Evolutionary conservation across 2,888 invertebrate genomes (phyloP).

Genomic region (Pasiphila rectangulata): DNA sequence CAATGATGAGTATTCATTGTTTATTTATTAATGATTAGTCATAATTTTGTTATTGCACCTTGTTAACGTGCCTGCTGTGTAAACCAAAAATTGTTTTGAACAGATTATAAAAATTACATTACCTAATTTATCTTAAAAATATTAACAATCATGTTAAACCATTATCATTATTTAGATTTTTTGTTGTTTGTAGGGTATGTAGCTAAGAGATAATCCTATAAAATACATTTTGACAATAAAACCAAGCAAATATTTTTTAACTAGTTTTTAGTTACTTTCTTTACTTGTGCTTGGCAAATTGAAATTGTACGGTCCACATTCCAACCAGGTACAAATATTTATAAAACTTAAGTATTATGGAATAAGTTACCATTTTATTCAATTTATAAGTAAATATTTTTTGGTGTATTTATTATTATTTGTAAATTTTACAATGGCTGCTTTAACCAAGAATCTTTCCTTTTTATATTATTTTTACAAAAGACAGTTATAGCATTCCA

Average conservation of each 20-base stretch:
- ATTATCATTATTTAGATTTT: neutral
- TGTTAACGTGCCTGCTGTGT: slow-evolving; percentile 35
- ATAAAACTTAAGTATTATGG: slow-evolving; percentile 47
- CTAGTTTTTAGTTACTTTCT: slow-evolving; percentile 1
- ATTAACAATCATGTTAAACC: neutral
- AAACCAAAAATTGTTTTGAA: slow-evolving; percentile 28
- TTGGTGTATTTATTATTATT: slow-evolving; percentile 12
- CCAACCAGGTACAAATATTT: slow-evolving; percentile 45
- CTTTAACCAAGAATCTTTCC: slow-evolving; percentile 3
- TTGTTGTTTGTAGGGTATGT: neutral
- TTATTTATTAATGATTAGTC: slow-evolving; percentile 61
- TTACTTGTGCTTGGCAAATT: neutral
- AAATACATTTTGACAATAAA: slow-evolving; percentile 3
- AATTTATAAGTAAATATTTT: slow-evolving; percentile 27
- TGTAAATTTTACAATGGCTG: slow-evolving; percentile 26
- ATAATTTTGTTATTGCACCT: slow-evolving; percentile 46
- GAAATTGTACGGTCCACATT: slow-evolving; percentile 28
- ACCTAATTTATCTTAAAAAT: neutral
- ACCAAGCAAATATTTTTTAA: too few relatives aligned
- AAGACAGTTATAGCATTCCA: slow-evolving; percentile 10
- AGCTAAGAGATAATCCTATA: neutral
- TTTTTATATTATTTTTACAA: neutral
- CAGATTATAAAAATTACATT: slow-evolving; percentile 1
- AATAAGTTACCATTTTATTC: slow-evolving; percentile 51
- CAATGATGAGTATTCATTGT: slow-evolving; percentile 79